Conservation (phyloP, 2,113 vertebrate species). For the Uria aalge region DNA sequence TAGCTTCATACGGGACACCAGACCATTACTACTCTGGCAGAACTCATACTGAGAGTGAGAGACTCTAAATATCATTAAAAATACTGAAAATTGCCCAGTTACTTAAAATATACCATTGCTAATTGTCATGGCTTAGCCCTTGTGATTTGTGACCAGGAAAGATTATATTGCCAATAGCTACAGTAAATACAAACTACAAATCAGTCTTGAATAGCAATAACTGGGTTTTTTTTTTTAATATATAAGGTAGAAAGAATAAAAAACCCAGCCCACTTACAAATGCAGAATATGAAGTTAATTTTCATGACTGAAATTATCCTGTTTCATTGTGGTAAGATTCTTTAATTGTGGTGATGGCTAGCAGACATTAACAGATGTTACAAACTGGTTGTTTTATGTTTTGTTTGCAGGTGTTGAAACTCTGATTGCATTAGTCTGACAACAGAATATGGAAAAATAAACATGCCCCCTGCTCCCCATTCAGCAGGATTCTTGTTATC, state of each 20-base stretch:
- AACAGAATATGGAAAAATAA: constrained; percentile 13
- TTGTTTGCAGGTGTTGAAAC: constrained; percentile 38
- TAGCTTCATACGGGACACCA: neutral
- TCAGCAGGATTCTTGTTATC: neutral
- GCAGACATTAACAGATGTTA: neutral
- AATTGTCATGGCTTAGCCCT: neutral
- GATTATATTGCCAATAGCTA: neutral
- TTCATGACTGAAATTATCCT: neutral
- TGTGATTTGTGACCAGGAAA: neutral
- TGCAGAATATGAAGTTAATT: neutral
- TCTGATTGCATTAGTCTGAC: neutral
- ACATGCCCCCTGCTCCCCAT: neutral
- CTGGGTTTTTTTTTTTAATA: neutral
- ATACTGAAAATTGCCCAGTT: neutral
- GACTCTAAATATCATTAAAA: neutral
- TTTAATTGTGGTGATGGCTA: neutral
- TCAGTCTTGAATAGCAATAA: neutral
- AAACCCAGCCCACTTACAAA: neutral
- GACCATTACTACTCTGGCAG: neutral
- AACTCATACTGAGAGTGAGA: neutral
- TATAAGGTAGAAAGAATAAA: neutral
- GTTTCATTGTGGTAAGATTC: neutral
- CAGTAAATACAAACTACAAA: neutral
- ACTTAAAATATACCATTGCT: neutral
- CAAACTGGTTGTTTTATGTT: neutral